Percentiles rank a stretch among this genome's conserved stretches.
Conservation (phyloP, 2,888 invertebrate genomes). For the Chironomus riparius region DNA sequence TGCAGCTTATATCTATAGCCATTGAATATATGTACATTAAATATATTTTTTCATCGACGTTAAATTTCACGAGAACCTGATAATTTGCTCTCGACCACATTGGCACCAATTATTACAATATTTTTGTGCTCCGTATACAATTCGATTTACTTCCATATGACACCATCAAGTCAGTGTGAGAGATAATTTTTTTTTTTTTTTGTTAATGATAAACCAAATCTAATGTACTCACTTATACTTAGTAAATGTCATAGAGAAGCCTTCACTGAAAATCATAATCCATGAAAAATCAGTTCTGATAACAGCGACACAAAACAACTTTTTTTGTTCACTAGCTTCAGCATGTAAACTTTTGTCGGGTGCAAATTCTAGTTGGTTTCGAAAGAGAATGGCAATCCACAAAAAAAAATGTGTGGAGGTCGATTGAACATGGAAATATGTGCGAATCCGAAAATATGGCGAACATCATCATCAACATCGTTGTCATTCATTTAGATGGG, state of each 20-base stretch:
- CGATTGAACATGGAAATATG: not conserved
- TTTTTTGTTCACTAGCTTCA: too few relatives aligned
- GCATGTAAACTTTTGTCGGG: too few relatives aligned
- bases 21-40: not conserved
- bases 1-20: not conserved
- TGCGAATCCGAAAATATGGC: not conserved
- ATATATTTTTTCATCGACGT: not conserved
- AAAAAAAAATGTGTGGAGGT: not conserved
- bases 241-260: too few relatives aligned
- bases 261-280: too few relatives aligned
- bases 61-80: slow-evolving; percentile 23
- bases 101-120: not conserved
- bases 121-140: not conserved
- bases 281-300: too few relatives aligned
- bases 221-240: too few relatives aligned
- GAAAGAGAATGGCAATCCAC: too few relatives aligned
- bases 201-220: too few relatives aligned
- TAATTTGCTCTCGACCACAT: slow-evolving; percentile 20
- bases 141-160: not conserved
- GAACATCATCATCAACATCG: not conserved
- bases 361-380: too few relatives aligned
- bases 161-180: not conserved
- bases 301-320: too few relatives aligned
- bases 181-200: too few relatives aligned
- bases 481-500: not conserved